Conservation (phyloP, 2,113 vertebrate genomes). For the Anhinga rufa region DNA sequence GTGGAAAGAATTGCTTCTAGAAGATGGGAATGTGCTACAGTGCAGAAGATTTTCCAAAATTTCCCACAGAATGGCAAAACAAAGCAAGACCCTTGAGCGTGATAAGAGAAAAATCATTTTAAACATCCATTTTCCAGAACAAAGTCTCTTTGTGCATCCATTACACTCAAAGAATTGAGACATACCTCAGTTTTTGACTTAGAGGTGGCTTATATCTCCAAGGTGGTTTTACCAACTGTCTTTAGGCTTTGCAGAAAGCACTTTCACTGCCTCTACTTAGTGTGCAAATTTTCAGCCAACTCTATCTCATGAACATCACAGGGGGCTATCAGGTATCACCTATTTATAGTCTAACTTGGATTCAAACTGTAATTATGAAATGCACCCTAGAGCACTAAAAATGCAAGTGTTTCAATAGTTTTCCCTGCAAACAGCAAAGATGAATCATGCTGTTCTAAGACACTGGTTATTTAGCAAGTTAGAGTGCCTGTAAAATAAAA, state of each 20-base stretch:
- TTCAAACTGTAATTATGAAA: background rate
- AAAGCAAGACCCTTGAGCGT: background rate
- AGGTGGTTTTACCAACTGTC: background rate
- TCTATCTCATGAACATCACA: background rate
- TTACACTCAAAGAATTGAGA: background rate
- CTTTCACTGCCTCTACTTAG: background rate
- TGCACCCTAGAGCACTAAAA: background rate
- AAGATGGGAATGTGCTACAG: background rate
- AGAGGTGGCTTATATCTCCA: background rate
- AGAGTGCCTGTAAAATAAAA: background rate
- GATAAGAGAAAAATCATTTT: background rate
- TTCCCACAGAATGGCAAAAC: background rate
- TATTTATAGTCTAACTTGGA: background rate
- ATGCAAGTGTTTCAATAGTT: background rate
- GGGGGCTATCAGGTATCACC: background rate
- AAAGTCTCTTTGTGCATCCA: background rate
- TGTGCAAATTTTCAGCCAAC: background rate
- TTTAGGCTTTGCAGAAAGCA: background rate
- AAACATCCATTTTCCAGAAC: background rate
- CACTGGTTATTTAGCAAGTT: background rate
- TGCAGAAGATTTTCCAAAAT: background rate
- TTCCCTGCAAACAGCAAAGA: background rate
- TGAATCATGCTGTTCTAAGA: background rate
- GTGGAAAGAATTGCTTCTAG: background rate
- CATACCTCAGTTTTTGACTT: background rate